Evolutionary conservation across 2,888 invertebrate genomes (phyloP).

Genomic region (Lomographa bimaculata): DNA sequence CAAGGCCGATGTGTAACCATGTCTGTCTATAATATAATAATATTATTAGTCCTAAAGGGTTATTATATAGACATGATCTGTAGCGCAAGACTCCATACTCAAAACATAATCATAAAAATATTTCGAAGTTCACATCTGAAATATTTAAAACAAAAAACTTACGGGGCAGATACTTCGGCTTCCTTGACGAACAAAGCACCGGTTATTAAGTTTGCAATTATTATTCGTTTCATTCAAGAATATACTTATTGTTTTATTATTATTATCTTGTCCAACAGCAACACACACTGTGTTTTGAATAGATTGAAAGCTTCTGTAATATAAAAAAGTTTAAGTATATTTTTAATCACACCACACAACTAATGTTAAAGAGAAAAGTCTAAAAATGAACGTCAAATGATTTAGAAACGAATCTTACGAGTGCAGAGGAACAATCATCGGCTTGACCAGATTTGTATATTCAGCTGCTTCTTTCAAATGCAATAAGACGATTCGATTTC

Average conservation of each 20-base stretch:
- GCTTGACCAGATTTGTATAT: constrained; percentile 86
- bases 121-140: no score
- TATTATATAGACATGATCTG: neutral
- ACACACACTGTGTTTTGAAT: constrained; percentile 81
- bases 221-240: constrained; percentile 72
- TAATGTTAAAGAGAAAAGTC: no score
- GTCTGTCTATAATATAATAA: constrained; percentile 24
- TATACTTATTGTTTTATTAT: constrained; percentile 77
- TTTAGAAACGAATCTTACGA: no score
- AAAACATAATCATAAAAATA: no score
- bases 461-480: constrained; percentile 84
- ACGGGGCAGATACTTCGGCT: constrained; percentile 65
- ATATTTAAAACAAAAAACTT: no score
- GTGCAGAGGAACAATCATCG: constrained; percentile 80
- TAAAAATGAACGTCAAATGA: no score
- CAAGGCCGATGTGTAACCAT: constrained; percentile 61
- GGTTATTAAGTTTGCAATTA: constrained; percentile 76
- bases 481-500: constrained; percentile 85
- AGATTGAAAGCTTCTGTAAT: constrained; percentile 52
- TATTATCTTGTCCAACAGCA: constrained; percentile 82
- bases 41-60: no score
- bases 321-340: no score
- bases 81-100: neutral
- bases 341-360: no score
- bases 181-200: constrained; percentile 78